These are phyloP conservation scores for Lamprotornis superbus DNA, from an alignment of 2,113 vertebrate genomes.

Conservation along the genomic window DNA sequence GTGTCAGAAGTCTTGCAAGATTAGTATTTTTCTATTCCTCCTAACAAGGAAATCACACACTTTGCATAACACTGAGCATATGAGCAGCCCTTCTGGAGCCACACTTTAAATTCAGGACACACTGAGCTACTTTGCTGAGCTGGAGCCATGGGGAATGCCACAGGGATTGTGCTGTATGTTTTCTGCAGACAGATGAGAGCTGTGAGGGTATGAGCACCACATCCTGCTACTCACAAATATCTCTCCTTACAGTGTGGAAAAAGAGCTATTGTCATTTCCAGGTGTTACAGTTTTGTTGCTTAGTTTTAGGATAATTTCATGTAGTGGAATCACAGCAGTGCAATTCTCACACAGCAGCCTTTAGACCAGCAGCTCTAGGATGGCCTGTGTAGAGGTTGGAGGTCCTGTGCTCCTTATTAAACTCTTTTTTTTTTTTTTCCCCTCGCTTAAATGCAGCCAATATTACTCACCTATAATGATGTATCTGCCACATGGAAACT, in stretches of 20 bases:
- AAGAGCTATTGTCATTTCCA: background rate
- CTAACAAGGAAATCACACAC: background rate
- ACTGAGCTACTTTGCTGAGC: background rate
- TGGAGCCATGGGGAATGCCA: background rate
- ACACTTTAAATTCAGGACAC: constrained; percentile 44
- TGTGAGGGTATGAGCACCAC: background rate
- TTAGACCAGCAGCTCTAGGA: background rate
- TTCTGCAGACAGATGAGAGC: constrained; percentile 6
- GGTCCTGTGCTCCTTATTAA: background rate
- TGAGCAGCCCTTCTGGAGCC: constrained; percentile 4
- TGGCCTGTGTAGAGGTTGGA: background rate
- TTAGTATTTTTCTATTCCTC: background rate
- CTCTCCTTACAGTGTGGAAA: background rate
- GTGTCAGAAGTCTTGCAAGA: background rate
- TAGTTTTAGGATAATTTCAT: background rate
- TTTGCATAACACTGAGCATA: background rate
- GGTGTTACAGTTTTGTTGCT: background rate
- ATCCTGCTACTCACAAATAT: background rate
- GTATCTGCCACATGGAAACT: background rate
- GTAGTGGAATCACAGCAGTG: background rate
- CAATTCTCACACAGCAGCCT: background rate
- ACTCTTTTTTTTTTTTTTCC: rapidly evolving
- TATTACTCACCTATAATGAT: background rate
- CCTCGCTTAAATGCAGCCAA: background rate
- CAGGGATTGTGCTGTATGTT: background rate